Conservation (phyloP, 2,797 vertebrate species). For the Babyrousa celebensis region DNA sequence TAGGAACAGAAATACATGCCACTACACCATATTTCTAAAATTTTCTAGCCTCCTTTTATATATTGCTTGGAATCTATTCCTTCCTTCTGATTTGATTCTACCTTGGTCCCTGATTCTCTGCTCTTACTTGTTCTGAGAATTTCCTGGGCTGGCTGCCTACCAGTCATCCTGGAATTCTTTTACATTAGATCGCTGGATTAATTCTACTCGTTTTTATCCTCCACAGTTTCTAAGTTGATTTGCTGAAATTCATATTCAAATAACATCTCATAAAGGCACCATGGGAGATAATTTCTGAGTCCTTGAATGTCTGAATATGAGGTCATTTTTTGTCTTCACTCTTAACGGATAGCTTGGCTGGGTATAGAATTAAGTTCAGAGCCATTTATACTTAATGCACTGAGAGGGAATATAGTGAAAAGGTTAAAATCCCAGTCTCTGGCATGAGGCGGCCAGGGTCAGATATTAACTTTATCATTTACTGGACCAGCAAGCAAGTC, state of each 20-base stretch:
- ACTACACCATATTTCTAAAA: neutral
- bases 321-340: neutral
- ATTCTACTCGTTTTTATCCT: constrained; percentile 7
- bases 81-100: constrained; percentile 6
- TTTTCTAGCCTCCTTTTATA: neutral
- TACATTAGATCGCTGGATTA: neutral
- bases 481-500: neutral
- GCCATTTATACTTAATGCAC: neutral
- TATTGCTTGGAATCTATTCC: neutral
- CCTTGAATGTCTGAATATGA: neutral
- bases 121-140: neutral
- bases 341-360: constrained; percentile 30
- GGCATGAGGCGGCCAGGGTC: neutral
- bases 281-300: neutral
- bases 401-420: neutral
- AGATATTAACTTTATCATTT: neutral
- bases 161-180: neutral
- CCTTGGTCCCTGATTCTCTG: neutral
- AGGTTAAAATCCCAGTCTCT: neutral
- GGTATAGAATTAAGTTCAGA: constrained; percentile 56
- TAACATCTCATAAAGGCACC: constrained; percentile 52
- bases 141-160: neutral
- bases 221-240: neutral
- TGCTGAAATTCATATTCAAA: constrained; percentile 39
- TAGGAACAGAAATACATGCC: neutral